A percentile compares a stretch with the other conserved stretches of the same genome.
These are phyloP conservation scores for Rhombomys opimus DNA, from an alignment of 2,113 vertebrate species.

Conservation along the genomic window DNA sequence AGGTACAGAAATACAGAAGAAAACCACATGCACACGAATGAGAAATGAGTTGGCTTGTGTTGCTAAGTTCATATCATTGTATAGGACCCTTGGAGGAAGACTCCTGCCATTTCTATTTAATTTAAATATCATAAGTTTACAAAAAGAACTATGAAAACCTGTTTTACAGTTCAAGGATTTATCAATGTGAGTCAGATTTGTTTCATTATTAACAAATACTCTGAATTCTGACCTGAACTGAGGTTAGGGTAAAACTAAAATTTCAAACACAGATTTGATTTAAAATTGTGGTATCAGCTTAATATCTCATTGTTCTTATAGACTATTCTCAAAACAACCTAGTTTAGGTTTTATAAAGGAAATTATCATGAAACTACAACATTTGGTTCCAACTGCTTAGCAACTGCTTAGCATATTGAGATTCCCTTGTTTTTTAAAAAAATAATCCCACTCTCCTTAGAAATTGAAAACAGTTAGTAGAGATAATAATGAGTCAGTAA, in stretches of 20 bases:
- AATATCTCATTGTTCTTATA: background rate
- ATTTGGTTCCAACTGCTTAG: background rate
- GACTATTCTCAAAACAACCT: conserved; percentile 1
- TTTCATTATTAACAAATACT: conserved; percentile 30
- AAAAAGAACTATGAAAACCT: conserved; percentile 56
- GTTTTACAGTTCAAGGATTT: conserved; percentile 45
- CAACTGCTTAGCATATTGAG: background rate
- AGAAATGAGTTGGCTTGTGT: background rate
- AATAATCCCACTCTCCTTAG: background rate
- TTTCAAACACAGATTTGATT: conserved; percentile 8
- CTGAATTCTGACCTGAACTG: conserved; percentile 8
- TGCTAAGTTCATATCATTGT: background rate
- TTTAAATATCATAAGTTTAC: background rate
- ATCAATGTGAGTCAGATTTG: background rate
- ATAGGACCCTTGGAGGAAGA: conserved; percentile 26
- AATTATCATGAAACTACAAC: background rate
- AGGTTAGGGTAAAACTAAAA: background rate
- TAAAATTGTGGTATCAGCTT: background rate
- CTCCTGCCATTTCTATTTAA: conserved; percentile 39
- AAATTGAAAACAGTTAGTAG: background rate
- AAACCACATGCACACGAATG: background rate
- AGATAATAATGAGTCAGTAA: background rate
- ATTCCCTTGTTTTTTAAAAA: background rate
- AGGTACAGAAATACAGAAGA: background rate
- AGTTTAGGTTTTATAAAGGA: background rate